These are phyloP conservation scores for Ypsolopha scabrella DNA, from an alignment of 2,888 invertebrate species.

Conservation along the genomic window DNA sequence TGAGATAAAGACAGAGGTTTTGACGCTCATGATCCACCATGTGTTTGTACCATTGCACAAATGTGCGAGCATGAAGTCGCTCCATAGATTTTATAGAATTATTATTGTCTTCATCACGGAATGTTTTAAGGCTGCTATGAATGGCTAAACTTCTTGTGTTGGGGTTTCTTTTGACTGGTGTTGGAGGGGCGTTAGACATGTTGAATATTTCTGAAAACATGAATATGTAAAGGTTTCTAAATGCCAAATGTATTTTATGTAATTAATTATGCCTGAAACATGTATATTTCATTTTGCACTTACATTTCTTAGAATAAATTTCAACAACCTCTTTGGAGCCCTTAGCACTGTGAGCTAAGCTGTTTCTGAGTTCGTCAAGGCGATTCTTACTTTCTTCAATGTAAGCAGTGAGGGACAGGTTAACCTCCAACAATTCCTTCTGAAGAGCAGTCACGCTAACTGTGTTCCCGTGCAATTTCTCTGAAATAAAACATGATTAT, in stretches of 20 bases:
- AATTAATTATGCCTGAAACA: too few relatives aligned
- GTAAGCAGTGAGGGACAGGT: conserved; percentile 52
- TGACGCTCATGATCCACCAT: conserved; percentile 63
- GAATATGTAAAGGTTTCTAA: background rate
- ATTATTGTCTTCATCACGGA: conserved; percentile 28
- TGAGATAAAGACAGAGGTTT: conserved; percentile 54
- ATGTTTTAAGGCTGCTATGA: conserved; percentile 12
- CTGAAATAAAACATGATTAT: conserved; percentile 36
- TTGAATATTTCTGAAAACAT: conserved; percentile 20
- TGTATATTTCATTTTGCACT: conserved; percentile 13
- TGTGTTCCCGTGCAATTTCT: conserved; percentile 42
- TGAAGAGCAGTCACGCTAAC: conserved; percentile 44
- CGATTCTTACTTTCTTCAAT: conserved; percentile 51
- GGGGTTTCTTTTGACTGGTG: conserved; percentile 20
- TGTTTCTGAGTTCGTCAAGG: conserved; percentile 32
- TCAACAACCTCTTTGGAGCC: conserved; percentile 50
- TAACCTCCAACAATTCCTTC: conserved; percentile 54
- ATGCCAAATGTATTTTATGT: too few relatives aligned
- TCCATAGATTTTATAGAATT: conserved; percentile 29
- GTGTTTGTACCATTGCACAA: conserved; percentile 56
- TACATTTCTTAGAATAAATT: conserved; percentile 45
- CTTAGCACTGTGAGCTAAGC: conserved; percentile 41
- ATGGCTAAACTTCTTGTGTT: conserved; percentile 17
- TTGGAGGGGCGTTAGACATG: conserved; percentile 36
- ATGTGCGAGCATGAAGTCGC: conserved; percentile 44